Base-by-base conservation (phyloP, 2,797 vertebrate species). In the Phalanger gymnotis region DNA sequence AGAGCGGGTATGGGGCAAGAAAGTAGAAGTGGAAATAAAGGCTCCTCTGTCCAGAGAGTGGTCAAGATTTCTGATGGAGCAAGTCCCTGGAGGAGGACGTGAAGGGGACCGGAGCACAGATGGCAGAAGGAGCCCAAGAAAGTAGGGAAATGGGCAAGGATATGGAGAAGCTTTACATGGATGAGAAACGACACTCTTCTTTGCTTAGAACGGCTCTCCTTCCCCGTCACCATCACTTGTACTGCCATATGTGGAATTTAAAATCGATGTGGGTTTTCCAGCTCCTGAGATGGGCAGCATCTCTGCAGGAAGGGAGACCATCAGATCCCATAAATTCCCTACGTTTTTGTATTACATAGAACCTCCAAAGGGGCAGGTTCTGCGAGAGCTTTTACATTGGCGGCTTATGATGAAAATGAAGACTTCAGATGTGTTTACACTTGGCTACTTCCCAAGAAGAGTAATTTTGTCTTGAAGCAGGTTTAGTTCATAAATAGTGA, bases 401-500 rank as follows among this genome's bases (percentile, higher is more conserved):
- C 95, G 94, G 97, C 98, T 97, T 98, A 98, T 97, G 98, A 98
- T 98, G 98, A 98, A 97, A 96, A 95, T 93, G 97, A 97, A 98
- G 98, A 98, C 96, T 97, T 95, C 98, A 98, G 97, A 98, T 98
- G 96, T 97, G 94, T 98, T 97, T 98, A 97, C 97, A 96, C 97
- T 98, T 99, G 99, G 99, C 99, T 97, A 66, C 95, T 92, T 58
- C 97, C 98, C 98, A 98, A 97, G 97, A 98, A 97, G 97, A 97
- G 97, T 98, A 97, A 97, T 98, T 98, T 97, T 98, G 97, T 98
- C 98, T 99, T 97, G 96, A 98, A 98, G 98, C 97, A 98, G 97
- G 97, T 98, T 98, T 97, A 96, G 98, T 98, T 98, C 98, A 97
- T 98, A 98, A 99, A 98, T 99, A 99, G 98, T 98, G 98, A 99